Percentiles rank a stretch among this genome's conserved stretches.
These are phyloP conservation scores for Sebastes goodei DNA, from an alignment of 2,797 vertebrate genomes.

Conservation along the genomic window DNA sequence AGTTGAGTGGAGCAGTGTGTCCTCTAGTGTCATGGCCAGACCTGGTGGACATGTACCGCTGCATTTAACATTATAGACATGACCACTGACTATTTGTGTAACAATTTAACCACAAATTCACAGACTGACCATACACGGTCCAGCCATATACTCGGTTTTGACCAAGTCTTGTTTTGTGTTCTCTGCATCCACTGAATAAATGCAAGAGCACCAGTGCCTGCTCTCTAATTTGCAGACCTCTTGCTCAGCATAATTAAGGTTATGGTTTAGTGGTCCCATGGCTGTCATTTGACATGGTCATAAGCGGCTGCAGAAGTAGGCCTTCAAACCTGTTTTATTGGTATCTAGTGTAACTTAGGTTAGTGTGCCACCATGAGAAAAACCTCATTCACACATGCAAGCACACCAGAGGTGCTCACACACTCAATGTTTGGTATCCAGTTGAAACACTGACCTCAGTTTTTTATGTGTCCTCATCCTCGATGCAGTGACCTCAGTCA, in stretches of 20 bases:
- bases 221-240: neutral
- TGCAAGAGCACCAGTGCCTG: neutral
- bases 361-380: slow-evolving; percentile 3
- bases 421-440: neutral
- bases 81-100: too few relatives aligned
- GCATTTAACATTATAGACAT: too few relatives aligned
- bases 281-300: slow-evolving; percentile 21
- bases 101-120: too few relatives aligned
- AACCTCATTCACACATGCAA: neutral
- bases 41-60: too few relatives aligned
- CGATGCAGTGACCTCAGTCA: slow-evolving; percentile 50
- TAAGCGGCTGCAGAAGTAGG: slow-evolving; percentile 6
- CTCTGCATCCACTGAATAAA: neutral
- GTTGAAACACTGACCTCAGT: slow-evolving; percentile 47
- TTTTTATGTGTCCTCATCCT: slow-evolving; percentile 29
- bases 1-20: too few relatives aligned
- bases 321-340: slow-evolving; percentile 13
- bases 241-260: slow-evolving; percentile 5
- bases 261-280: slow-evolving; percentile 12
- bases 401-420: neutral
- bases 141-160: too few relatives aligned
- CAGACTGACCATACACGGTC: too few relatives aligned
- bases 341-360: slow-evolving; percentile 8
- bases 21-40: too few relatives aligned
- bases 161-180: neutral